Percentiles rank a stretch among this genome's conserved stretches.
Evolutionary conservation across 2,888 invertebrate species (phyloP).

Genomic region (Hesperia comma): DNA sequence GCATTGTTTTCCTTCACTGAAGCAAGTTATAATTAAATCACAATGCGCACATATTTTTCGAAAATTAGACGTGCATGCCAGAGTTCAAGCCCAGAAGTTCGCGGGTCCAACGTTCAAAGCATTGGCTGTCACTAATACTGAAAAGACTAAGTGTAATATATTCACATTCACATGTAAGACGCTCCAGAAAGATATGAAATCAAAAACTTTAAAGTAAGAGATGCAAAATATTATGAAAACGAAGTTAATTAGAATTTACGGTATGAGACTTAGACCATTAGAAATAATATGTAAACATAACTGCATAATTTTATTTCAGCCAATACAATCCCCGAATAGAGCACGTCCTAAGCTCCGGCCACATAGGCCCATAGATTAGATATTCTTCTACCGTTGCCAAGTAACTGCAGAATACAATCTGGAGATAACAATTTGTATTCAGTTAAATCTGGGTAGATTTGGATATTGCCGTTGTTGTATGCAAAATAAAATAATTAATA

Average conservation of each 20-base stretch:
- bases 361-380: not conserved
- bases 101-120: no score
- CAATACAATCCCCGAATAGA: not conserved
- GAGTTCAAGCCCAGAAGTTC: no score
- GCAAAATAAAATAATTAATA: constrained; percentile 32
- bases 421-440: constrained; percentile 19
- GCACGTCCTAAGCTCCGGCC: not conserved
- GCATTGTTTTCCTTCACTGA: no score
- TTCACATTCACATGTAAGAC: no score
- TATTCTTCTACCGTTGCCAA: not conserved
- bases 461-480: constrained; percentile 4
- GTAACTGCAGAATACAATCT: not conserved
- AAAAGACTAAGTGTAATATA: no score
- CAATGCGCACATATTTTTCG: no score
- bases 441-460: constrained; percentile 8
- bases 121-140: no score
- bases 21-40: not conserved
- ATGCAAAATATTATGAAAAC: no score
- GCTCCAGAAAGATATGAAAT: no score
- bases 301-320: not conserved
- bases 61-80: no score
- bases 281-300: no score
- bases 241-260: not conserved
- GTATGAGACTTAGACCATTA: not conserved
- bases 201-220: no score